Evolutionary conservation across 2,888 invertebrate species (phyloP), one percentile per base, ranked within the genome.

Genomic region (Stomorhina lunata): DNA sequence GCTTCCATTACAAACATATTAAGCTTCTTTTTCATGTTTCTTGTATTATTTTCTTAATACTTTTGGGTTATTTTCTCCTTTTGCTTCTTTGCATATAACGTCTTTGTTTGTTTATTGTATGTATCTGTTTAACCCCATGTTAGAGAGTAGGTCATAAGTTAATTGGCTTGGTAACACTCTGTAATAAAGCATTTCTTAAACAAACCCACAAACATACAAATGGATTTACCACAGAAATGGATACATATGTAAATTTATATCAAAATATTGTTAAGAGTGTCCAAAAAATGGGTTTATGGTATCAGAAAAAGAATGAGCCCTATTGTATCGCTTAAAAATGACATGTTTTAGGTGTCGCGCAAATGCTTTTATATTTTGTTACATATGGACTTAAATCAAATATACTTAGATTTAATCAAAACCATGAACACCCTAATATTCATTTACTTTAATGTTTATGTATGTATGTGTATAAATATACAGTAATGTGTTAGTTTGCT

Each of bases 161-260:
- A 83, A 83, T 83, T 81, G 83, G 80, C 66, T 65, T 69, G 65
- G 79, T 37, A 82, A 78, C 83, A 79, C 69, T 78, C 34, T 75
- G 9, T 75, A 71, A 32, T 53, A 75, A 82, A 71, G 29, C 25
- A 69, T 69, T 75, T 73, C 50, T 59, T 9, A 20, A 22, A 55
- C 29, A 17, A 12, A 27, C 27, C n/a, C 43, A 48, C 48, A 48
- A 32, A 22, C n/a, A 22, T 20, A 63, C 29, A 69, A 15, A 61
- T 53, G 55, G 25, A 37, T 59, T 55, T 57, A 59, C 40, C 75
- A 75, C 75, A 45, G 53, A 32, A 55, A n/a, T n/a, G 20, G 22
- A 53, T 65, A 29, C 20, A 43, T 34, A 27, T 65, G 15, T 50
- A n/a, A 4, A 40, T n/a, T n/a, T n/a, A n/a, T n/a, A n/a, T n/a